Evolutionary conservation across 2,113 vertebrate species (phyloP).

Genomic region (Halcyon malimbica): DNA sequence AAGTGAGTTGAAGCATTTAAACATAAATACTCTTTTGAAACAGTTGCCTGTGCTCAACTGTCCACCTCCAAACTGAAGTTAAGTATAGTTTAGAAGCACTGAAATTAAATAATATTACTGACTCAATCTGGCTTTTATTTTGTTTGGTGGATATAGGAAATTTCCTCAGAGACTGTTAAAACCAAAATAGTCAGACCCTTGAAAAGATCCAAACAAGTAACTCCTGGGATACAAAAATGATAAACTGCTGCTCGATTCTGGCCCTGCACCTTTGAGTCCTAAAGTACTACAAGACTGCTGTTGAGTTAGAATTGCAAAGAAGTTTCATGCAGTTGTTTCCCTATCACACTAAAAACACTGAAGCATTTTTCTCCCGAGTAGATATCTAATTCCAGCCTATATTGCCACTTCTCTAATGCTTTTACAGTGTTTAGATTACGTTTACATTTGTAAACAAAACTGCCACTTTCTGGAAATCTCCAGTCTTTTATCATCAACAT

Average conservation of each 20-base stretch:
- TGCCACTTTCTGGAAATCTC: background rate
- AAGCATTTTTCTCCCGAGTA: background rate
- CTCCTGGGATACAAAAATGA: background rate
- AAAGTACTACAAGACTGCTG: background rate
- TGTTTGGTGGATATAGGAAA: slow-evolving; percentile 1
- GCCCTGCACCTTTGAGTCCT: background rate
- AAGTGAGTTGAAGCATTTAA: background rate
- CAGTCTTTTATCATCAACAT: background rate
- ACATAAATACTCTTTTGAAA: background rate
- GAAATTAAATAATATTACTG: slow-evolving; percentile 16
- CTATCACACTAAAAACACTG: background rate
- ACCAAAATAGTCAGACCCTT: background rate
- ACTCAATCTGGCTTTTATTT: background rate
- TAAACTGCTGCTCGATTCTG: background rate
- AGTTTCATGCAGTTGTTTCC: background rate
- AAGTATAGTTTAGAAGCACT: background rate
- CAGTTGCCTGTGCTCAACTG: background rate
- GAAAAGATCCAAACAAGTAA: background rate
- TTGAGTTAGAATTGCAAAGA: background rate
- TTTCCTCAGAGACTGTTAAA: background rate
- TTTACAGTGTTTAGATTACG: background rate
- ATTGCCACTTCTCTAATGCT: background rate
- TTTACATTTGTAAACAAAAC: background rate
- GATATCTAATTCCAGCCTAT: background rate
- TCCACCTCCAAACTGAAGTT: background rate